Base-by-base conservation (phyloP, 2,113 vertebrate genomes). In the Meles meles region DNA sequence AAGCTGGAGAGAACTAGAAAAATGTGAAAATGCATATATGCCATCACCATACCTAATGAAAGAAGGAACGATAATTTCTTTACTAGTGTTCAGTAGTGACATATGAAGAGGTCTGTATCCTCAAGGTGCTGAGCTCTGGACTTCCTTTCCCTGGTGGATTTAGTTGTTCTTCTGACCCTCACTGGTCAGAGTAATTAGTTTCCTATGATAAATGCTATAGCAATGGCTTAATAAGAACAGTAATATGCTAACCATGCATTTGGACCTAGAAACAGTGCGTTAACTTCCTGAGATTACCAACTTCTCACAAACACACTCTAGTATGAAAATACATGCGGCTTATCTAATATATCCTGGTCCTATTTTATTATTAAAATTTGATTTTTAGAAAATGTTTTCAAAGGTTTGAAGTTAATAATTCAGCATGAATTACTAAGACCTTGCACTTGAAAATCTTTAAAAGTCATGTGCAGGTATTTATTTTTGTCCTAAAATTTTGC, bases 341-440 rank as follows among this genome's bases (percentile, higher is more conserved):
- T 88, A n/a, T 47, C 6, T 63, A 67, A 49, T 31, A 91, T 49
- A 85, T 71, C 25, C 7, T n/a, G 31, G 18, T 93, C 31, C 25
- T 29, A 2, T 90, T 92, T 92, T 42, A 77, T 52, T 42, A 42
- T 74, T 97, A 86, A 76, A 83, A 27, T 34, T 79, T 87, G 20
- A 20, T 59, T 80, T 95, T 96, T 14, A 97, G 29, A 55, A 96
- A 93, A 87, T 71, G 1, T 34, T 74, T 79, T 93, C 34, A n/a
- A 29, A n/a, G 17, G 59, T 72, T 93, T 52, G 1, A 67, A 0
- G 5, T 67, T 69, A 67, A 39, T 49, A 61, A 88, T 76, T 96
- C 90, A 29, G 2, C 11, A 79, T 76, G 25, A 44, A 15, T 76
- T 44, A 76, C 72, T 44, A 44, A 76, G 39, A 47, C 31, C 47